phyloP scores from a whole-genome alignment of 2,888 invertebrate species.

The Notodonta ziczac region DNA sequence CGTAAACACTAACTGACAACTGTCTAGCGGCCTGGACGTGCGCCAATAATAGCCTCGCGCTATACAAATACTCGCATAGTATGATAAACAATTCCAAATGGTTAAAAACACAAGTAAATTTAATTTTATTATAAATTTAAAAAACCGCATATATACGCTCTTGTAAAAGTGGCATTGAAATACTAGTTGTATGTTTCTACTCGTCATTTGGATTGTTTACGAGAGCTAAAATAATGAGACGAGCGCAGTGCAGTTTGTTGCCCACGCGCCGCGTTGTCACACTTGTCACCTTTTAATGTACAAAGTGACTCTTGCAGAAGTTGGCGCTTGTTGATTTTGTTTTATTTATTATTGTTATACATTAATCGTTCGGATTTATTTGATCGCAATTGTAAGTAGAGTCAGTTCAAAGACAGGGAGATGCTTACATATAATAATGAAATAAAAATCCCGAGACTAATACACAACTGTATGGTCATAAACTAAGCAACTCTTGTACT shows the following conservation, averaged over 20 bases:
- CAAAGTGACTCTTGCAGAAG: not conserved
- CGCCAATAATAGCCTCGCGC: conserved; percentile 54
- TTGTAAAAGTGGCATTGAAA: no score
- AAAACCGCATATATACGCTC: not conserved
- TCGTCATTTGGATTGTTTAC: not conserved
- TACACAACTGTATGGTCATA: no score
- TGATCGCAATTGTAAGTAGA: not conserved
- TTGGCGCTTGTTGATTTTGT: not conserved
- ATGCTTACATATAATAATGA: no score
- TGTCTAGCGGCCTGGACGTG: conserved; percentile 44
- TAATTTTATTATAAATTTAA: not conserved
- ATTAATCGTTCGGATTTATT: not conserved
- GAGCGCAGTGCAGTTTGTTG: not conserved
- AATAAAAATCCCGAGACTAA: no score
- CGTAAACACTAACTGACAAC: conserved; percentile 45
- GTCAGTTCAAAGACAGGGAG: not conserved
- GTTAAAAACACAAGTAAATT: not conserved
- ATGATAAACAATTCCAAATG: conserved; percentile 17
- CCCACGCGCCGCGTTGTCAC: not conserved
- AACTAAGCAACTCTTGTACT: no score
- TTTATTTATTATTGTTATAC: not conserved
- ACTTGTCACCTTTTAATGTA: not conserved
- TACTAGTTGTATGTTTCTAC: not conserved
- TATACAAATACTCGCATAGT: conserved; percentile 33
- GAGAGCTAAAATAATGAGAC: not conserved